Evolutionary conservation across 2,888 invertebrate species (phyloP).

Genomic region (Balanococcus diminutus): DNA sequence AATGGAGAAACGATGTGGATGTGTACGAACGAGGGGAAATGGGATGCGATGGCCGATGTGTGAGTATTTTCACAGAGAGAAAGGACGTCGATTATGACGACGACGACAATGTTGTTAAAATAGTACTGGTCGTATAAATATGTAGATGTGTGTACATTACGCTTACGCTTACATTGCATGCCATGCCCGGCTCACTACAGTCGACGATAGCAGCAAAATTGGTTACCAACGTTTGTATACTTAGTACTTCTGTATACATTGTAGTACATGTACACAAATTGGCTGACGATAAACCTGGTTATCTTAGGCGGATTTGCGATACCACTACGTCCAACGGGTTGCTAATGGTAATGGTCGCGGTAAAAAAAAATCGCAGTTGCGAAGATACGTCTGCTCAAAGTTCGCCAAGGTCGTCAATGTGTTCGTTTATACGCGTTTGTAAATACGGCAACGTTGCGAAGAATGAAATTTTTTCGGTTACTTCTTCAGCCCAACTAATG

Average conservation of each 20-base stretch:
- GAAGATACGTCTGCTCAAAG: conserved; percentile 32
- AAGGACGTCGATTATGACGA: not conserved
- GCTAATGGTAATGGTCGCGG: conserved; percentile 16
- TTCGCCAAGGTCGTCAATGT: conserved; percentile 21
- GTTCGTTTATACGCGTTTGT: conserved; percentile 7
- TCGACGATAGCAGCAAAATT: too few relatives aligned
- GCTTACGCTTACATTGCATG: not conserved
- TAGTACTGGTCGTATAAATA: not conserved
- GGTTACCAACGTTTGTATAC: not conserved
- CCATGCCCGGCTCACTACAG: too few relatives aligned
- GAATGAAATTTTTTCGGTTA: not conserved
- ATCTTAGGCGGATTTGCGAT: not conserved
- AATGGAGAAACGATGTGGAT: not conserved
- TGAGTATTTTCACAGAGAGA: not conserved
- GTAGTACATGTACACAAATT: not conserved
- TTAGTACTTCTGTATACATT: too few relatives aligned
- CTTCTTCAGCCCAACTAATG: not conserved
- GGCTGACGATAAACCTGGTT: not conserved
- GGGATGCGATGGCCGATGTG: not conserved
- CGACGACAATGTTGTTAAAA: not conserved
- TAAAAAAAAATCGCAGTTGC: conserved; percentile 2
- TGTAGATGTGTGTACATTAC: not conserved
- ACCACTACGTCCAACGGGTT: not conserved
- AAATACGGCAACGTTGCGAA: not conserved
- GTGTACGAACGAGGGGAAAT: not conserved